Evolutionary conservation across 2,888 invertebrate genomes (phyloP).

Genomic region (Mesoligia furuncula): DNA sequence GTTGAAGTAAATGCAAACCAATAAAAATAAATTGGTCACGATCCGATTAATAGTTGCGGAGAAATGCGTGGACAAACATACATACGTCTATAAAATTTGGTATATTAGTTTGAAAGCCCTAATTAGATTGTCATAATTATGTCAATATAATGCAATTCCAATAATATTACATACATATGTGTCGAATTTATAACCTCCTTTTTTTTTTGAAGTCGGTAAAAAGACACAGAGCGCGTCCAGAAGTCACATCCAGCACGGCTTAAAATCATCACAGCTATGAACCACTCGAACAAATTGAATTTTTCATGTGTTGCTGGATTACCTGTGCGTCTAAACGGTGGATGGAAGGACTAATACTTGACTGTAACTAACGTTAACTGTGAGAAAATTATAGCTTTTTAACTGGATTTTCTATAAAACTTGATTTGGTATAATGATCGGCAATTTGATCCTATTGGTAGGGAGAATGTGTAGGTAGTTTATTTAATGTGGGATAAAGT

Average conservation of each 20-base stretch:
- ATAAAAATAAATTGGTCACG: too few species aligned
- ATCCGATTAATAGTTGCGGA: too few species aligned
- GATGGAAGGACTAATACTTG: conserved; percentile 24
- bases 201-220: too few species aligned
- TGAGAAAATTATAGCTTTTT: conserved; percentile 18
- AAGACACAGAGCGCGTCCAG: neutral
- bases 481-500: neutral
- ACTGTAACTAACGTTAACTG: conserved; percentile 1
- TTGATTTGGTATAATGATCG: conserved; percentile 29
- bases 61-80: too few species aligned
- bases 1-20: too few species aligned
- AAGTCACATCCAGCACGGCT: conserved; percentile 46
- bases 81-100: too few species aligned
- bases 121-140: too few species aligned
- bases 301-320: conserved; percentile 69
- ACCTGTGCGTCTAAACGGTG: conserved; percentile 45
- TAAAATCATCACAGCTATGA: conserved; percentile 18
- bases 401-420: conserved; percentile 26
- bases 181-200: too few species aligned
- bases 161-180: too few species aligned
- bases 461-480: too few species aligned
- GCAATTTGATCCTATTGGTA: conserved; percentile 19
- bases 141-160: too few species aligned
- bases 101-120: too few species aligned
- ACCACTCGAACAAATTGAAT: conserved; percentile 70